Evolutionary conservation across 2,113 vertebrate genomes (phyloP).

Genomic region (Alethe castanea): DNA sequence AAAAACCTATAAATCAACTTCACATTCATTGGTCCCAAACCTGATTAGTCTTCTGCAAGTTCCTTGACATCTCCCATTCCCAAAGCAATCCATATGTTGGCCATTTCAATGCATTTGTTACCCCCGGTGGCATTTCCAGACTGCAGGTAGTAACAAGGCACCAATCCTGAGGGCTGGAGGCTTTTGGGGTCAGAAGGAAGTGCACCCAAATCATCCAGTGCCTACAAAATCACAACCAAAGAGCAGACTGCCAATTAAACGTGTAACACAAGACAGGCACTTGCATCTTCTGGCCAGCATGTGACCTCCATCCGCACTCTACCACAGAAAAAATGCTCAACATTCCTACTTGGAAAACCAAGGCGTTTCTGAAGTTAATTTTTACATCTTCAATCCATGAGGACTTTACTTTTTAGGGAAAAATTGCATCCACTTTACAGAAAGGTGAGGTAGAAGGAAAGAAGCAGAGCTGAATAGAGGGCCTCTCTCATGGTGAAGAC

Average conservation of each 20-base stretch:
- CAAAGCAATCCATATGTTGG: not conserved
- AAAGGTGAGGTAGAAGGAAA: not conserved
- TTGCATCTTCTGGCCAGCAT: not conserved
- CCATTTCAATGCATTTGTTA: not conserved
- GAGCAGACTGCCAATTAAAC: not conserved
- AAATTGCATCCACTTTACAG: not conserved
- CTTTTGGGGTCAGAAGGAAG: not conserved
- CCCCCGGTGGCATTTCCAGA: not conserved
- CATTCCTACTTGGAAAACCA: not conserved
- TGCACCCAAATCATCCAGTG: not conserved
- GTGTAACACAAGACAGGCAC: not conserved
- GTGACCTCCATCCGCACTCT: not conserved
- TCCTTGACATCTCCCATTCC: not conserved
- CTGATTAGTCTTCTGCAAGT: not conserved
- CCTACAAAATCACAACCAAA: fast-evolving
- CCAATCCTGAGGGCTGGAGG: not conserved
- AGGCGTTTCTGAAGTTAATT: not conserved
- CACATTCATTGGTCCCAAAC: not conserved
- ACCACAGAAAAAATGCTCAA: not conserved
- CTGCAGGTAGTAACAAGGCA: not conserved
- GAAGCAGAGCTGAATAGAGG: not conserved
- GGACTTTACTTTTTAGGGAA: not conserved
- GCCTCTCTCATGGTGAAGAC: not conserved
- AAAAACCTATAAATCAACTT: not conserved
- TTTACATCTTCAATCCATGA: not conserved